phyloP scores from a whole-genome alignment of 30 jellyfish, hydroid and myxozoan species.

The Cassiopea xamachana region DNA sequence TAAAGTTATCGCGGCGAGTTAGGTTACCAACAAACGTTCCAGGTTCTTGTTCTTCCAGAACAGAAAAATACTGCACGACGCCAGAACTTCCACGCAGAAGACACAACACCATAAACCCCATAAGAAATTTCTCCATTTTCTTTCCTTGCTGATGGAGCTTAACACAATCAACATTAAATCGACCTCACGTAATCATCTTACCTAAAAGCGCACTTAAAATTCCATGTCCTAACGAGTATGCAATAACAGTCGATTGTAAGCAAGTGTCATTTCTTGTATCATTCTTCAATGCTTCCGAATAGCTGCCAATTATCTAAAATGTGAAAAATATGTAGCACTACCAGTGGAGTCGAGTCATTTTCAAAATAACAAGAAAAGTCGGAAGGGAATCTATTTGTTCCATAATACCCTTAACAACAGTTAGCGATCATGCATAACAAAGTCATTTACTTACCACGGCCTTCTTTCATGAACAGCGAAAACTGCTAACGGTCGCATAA shows the following conservation, averaged over 20 bases:
- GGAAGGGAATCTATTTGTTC: not conserved
- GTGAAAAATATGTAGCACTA: too few species aligned
- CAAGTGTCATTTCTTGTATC: not conserved
- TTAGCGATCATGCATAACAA: not conserved
- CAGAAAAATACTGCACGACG: slow-evolving; percentile 55
- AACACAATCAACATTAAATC: not conserved
- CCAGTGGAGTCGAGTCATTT: too few species aligned
- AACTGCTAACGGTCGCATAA: too few species aligned
- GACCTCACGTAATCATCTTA: slow-evolving; percentile 27
- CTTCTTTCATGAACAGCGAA: not conserved
- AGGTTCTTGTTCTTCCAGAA: slow-evolving; percentile 67
- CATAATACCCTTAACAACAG: not conserved
- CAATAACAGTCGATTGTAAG: not conserved
- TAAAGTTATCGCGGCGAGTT: slow-evolving; percentile 46
- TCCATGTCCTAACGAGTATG: not conserved
- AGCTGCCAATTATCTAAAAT: not conserved
- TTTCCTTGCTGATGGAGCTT: slow-evolving; percentile 2
- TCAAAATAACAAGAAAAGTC: not conserved
- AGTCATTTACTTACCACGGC: slow-evolving; percentile 1
- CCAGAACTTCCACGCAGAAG: slow-evolving; percentile 3
- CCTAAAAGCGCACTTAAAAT: slow-evolving; percentile 34
- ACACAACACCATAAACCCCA: not conserved
- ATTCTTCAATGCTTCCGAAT: not conserved
- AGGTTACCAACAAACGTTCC: slow-evolving; percentile 79
- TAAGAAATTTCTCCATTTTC: not conserved